These are phyloP conservation scores for Tachysurus fulvidraco DNA, from an alignment of 2,113 vertebrate genomes.

Conservation along the genomic window DNA sequence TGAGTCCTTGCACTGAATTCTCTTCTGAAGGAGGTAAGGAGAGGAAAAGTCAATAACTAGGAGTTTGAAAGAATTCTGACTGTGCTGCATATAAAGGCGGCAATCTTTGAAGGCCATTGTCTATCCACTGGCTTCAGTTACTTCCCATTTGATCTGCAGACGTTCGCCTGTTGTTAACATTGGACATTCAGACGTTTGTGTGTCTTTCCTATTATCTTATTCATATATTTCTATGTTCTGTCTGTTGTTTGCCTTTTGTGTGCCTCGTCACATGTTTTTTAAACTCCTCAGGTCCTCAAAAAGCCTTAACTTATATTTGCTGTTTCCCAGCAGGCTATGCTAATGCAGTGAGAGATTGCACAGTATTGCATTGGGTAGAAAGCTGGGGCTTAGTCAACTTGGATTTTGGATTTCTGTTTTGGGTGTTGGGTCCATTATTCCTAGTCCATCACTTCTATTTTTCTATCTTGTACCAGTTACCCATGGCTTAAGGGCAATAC, in stretches of 20 bases:
- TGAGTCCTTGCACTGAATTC: conserved; percentile 47
- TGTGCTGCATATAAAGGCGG: conserved; percentile 25
- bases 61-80: conserved; percentile 18
- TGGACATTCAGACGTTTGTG: conserved; percentile 44
- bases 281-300: conserved; percentile 81
- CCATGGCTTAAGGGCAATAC: conserved; percentile 64
- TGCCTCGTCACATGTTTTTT: conserved; percentile 79
- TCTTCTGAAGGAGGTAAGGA: not conserved
- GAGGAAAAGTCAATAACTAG: not conserved
- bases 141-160: conserved; percentile 23
- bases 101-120: conserved; percentile 6
- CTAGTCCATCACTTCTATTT: conserved; percentile 46
- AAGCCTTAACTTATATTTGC: conserved; percentile 80
- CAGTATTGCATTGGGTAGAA: conserved; percentile 1
- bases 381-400: conserved; percentile 35
- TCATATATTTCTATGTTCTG: conserved; percentile 37
- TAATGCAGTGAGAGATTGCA: conserved; percentile 22
- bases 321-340: conserved; percentile 53
- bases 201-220: conserved; percentile 50
- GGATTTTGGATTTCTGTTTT: conserved; percentile 29
- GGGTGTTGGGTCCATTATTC: conserved; percentile 24
- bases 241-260: conserved; percentile 77
- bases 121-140: conserved; percentile 14
- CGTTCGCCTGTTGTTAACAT: conserved; percentile 14
- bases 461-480: conserved; percentile 37